Evolutionary conservation across 1,140 invertebrate species (phyloP).

Genomic region (Muscidifurax raptorellus): DNA sequence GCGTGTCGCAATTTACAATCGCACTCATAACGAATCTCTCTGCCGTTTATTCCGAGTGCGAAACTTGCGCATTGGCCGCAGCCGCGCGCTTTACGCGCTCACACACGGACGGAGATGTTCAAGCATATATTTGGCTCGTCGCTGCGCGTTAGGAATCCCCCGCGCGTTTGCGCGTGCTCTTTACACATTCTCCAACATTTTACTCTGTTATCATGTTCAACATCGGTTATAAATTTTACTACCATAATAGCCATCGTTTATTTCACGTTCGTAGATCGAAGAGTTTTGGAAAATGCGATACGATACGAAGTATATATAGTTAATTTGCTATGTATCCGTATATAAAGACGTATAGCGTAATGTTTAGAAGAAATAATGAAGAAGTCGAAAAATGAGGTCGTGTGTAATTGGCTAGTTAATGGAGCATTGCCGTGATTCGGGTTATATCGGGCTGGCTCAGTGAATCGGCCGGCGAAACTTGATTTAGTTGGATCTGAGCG

Average conservation of each 20-base stretch:
- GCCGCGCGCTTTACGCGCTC: not conserved
- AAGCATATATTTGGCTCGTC: not conserved
- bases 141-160: no score
- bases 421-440: not conserved
- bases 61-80: not conserved
- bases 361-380: not conserved
- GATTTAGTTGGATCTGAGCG: not conserved
- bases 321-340: no score
- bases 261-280: no score
- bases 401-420: not conserved
- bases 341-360: no score
- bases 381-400: not conserved
- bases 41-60: not conserved
- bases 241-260: no score
- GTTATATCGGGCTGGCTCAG: no score
- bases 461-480: not conserved
- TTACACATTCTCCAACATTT: not conserved
- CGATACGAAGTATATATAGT: no score
- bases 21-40: conserved; percentile 33
- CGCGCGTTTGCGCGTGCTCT: no score
- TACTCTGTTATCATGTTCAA: not conserved
- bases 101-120: not conserved
- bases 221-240: conserved; percentile 14
- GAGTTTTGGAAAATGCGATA: no score
- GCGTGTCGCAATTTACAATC: conserved; percentile 38